Conservation (phyloP, 1,140 invertebrate species). For the Pseudomyrmex pallidus region DNA sequence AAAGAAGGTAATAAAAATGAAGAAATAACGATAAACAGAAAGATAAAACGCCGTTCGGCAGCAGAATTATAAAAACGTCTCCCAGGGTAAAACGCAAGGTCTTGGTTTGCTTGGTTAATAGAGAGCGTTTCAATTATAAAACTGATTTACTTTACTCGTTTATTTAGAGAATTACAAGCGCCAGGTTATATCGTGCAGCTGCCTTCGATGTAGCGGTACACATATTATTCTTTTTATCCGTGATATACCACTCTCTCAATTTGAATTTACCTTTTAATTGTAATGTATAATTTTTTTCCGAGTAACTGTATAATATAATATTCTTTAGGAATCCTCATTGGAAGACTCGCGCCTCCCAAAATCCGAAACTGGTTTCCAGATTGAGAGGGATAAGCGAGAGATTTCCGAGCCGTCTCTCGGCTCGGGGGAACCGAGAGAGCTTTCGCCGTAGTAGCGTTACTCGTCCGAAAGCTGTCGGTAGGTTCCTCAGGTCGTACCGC, state of each 20-base stretch:
- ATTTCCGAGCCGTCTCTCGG: slow-evolving; percentile 38
- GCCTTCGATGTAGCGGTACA: slow-evolving; percentile 3
- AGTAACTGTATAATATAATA: background rate
- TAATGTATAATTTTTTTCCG: slow-evolving; percentile 25
- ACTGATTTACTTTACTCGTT: slow-evolving; percentile 9
- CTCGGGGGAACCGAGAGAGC: slow-evolving; percentile 40
- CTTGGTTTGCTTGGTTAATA: background rate
- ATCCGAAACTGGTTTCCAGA: slow-evolving; percentile 67
- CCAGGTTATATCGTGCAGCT: background rate
- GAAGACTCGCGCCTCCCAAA: slow-evolving; percentile 42
- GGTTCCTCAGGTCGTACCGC: slow-evolving; percentile 66
- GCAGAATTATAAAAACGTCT: too few relatives aligned
- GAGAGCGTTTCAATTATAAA: slow-evolving; percentile 27
- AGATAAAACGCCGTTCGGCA: too few relatives aligned
- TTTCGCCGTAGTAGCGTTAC: slow-evolving; percentile 70
- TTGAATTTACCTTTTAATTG: slow-evolving; percentile 29
- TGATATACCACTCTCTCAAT: slow-evolving; percentile 9
- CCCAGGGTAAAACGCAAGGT: background rate
- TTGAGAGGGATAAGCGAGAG: slow-evolving; percentile 60
- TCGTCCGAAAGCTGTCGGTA: slow-evolving; percentile 74
- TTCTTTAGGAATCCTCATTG: slow-evolving; percentile 10
- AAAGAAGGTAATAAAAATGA: too few relatives aligned
- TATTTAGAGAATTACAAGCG: slow-evolving; percentile 7
- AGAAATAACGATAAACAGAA: too few relatives aligned
- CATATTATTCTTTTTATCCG: background rate